These are phyloP conservation scores for Planiliza haematocheilus DNA, from an alignment of 2,113 vertebrate species.

Conservation along the genomic window DNA sequence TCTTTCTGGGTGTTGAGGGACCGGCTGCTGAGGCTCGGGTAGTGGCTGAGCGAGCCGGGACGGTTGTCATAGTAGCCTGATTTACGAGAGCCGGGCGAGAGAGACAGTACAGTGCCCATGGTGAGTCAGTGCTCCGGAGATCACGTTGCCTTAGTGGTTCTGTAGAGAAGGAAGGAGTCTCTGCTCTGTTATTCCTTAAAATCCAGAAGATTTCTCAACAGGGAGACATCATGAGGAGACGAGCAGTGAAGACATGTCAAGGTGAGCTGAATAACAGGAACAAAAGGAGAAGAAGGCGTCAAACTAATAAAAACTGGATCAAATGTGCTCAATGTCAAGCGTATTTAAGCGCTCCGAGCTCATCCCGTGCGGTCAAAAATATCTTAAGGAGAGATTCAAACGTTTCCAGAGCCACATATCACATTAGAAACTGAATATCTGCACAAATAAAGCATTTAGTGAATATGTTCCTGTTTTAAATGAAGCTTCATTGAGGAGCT, in stretches of 20 bases:
- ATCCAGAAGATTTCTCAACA: constrained; percentile 18
- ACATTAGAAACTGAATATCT: too few species aligned
- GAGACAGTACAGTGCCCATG: constrained; percentile 87
- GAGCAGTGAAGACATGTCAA: neutral
- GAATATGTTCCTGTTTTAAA: too few species aligned
- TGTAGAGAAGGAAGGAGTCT: neutral
- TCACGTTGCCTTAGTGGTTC: constrained; percentile 22
- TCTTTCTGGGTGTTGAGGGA: constrained; percentile 84
- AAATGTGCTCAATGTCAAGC: neutral
- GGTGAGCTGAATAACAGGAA: neutral
- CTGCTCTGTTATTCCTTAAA: constrained; percentile 14
- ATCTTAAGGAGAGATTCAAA: neutral
- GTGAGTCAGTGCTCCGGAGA: constrained; percentile 46
- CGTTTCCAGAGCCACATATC: too few species aligned
- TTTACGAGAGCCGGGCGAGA: constrained; percentile 84
- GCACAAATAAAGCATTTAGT: too few species aligned
- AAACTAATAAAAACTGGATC: too few species aligned
- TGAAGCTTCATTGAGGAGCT: too few species aligned
- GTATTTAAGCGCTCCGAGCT: neutral
- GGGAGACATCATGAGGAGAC: constrained; percentile 3
- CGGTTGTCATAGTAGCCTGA: constrained; percentile 82
- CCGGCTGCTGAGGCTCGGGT: constrained; percentile 83
- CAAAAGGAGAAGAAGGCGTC: neutral
- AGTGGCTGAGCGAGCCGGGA: constrained; percentile 83
- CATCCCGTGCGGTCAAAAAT: too few species aligned